Conservation (phyloP, 2,888 invertebrate species). For the Parascotia fuliginaria region DNA sequence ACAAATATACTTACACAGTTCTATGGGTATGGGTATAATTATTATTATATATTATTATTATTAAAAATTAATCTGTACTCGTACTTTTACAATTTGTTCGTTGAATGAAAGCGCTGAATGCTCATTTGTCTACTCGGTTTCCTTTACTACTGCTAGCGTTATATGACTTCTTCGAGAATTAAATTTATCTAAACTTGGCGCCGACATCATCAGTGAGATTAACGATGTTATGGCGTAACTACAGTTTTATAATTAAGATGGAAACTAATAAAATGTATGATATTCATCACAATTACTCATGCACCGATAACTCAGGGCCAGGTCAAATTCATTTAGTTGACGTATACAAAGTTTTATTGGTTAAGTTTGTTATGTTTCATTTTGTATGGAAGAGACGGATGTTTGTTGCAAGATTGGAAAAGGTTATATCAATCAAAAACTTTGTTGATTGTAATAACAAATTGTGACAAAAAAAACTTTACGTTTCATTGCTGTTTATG, state of each 20-base stretch:
- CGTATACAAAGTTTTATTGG: conserved; percentile 19
- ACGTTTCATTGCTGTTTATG: background rate
- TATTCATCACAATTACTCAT: conserved; percentile 15
- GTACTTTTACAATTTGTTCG: too few species aligned
- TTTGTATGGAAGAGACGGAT: background rate
- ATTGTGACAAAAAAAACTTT: background rate
- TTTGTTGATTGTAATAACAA: background rate
- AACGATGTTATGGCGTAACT: too few species aligned
- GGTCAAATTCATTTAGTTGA: conserved; percentile 10
- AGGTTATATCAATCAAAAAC: background rate
- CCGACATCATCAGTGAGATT: too few species aligned
- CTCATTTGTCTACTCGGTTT: too few species aligned
- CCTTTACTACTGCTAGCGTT: too few species aligned
- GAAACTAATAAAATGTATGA: conserved; percentile 1
- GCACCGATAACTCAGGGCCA: conserved; percentile 6
- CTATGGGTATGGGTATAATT: too few species aligned
- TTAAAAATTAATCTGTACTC: too few species aligned
- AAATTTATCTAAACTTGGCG: too few species aligned
- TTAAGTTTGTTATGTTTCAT: conserved; percentile 18
- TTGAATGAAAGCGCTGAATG: too few species aligned
- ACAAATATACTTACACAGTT: too few species aligned
- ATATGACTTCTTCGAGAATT: too few species aligned
- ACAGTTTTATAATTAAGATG: background rate
- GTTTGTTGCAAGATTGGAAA: conserved; percentile 3
- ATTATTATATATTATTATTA: too few species aligned